A percentile compares a stretch with the other conserved stretches of the same genome.
phyloP scores from a whole-genome alignment of 2,797 vertebrate genomes.

The Pseudochaenichthys georgianus region DNA sequence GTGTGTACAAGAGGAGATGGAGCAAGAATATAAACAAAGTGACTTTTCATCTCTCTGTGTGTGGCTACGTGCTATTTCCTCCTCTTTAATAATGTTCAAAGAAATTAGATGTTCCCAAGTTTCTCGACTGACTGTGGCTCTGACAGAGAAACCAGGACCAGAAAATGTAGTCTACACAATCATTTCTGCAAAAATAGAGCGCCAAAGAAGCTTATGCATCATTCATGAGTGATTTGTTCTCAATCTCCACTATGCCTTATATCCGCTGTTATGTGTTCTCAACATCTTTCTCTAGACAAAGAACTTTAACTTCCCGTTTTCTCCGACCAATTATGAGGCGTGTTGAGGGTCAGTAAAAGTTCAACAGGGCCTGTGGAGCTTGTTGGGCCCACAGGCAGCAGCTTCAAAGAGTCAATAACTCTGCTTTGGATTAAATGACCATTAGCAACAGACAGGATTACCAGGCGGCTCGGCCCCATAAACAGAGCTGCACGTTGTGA shows the following conservation, averaged over 20 bases:
- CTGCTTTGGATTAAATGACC: conserved; percentile 50
- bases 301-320: background rate
- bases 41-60: conserved; percentile 18
- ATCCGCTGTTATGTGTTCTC: background rate
- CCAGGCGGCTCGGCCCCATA: conserved; percentile 47
- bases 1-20: conserved; percentile 1
- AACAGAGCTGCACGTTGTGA: conserved; percentile 53
- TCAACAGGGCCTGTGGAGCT: conserved; percentile 8
- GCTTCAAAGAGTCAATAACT: conserved; percentile 15
- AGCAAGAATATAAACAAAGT: conserved; percentile 40
- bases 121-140: conserved; percentile 24
- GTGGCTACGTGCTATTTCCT: conserved; percentile 38
- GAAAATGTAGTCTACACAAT: conserved; percentile 20
- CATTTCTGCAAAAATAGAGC: conserved; percentile 30
- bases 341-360: conserved; percentile 18
- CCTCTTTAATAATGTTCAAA: conserved; percentile 53
- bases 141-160: conserved; percentile 15
- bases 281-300: background rate
- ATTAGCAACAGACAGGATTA: conserved; percentile 63
- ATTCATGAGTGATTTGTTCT: conserved; percentile 41
- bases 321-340: background rate
- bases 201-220: conserved; percentile 46
- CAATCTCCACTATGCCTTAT: background rate
- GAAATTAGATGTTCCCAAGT: conserved; percentile 25
- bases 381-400: conserved; percentile 9